Evolutionary conservation across 2,113 vertebrate genomes (phyloP).

Genomic region (Oryzias woworae): DNA sequence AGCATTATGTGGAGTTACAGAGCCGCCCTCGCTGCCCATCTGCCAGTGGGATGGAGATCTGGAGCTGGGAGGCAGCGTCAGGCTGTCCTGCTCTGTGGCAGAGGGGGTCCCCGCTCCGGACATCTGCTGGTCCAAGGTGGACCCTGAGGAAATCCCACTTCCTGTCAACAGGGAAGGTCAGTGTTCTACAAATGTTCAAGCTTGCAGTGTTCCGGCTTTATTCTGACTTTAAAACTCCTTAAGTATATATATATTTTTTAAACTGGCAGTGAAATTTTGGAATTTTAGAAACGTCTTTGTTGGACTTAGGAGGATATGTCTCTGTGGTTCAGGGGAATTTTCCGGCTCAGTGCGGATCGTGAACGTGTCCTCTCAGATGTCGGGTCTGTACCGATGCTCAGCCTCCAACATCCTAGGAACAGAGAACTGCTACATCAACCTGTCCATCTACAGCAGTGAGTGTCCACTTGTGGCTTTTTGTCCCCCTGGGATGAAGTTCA

Average conservation of each 20-base stretch:
- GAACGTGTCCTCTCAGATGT: slow-evolving; percentile 75
- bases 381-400: slow-evolving; percentile 80
- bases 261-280: no score
- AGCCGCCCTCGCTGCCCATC: slow-evolving; percentile 73
- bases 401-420: slow-evolving; percentile 75
- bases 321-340: slow-evolving; percentile 49
- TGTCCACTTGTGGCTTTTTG: background rate
- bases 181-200: background rate
- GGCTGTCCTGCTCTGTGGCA: slow-evolving; percentile 72
- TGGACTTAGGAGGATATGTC: background rate
- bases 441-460: slow-evolving; percentile 75
- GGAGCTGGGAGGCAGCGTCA: slow-evolving; percentile 70
- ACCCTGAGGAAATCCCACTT: slow-evolving; percentile 66
- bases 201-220: background rate
- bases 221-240: no score
- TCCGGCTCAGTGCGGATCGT: slow-evolving; percentile 66
- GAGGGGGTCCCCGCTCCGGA: slow-evolving; percentile 76
- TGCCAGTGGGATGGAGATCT: slow-evolving; percentile 76
- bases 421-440: slow-evolving; percentile 76
- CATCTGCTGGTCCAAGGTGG: slow-evolving; percentile 78
- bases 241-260: no score
- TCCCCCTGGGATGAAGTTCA: background rate
- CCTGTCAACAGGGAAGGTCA: slow-evolving; percentile 75
- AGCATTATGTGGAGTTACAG: slow-evolving; percentile 39
- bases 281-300: no score